Evolutionary conservation across 2,888 invertebrate species (phyloP).

Genomic region (Fabriciana adippe): DNA sequence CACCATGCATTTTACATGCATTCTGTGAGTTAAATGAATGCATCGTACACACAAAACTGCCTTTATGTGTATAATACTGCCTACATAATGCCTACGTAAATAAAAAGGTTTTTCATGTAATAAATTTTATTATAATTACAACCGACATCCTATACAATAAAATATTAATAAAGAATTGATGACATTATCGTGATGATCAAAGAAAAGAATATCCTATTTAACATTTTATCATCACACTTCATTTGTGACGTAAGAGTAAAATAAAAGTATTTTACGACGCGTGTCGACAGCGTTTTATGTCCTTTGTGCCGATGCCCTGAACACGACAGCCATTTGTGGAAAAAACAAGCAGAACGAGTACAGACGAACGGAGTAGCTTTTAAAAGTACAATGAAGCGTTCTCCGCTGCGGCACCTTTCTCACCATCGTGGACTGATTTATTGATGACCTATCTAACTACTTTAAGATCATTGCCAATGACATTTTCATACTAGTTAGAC

Average conservation of each 20-base stretch:
- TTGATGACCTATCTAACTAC: constrained; percentile 4
- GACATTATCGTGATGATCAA: background rate
- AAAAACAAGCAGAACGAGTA: constrained; percentile 15
- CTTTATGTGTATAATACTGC: too few species aligned
- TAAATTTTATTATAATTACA: background rate
- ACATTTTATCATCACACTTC: constrained; percentile 12
- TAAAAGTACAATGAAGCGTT: constrained; percentile 19
- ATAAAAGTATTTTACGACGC: constrained; percentile 9
- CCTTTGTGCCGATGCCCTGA: constrained; percentile 7
- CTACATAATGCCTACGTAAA: too few species aligned
- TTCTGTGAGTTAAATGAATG: too few species aligned
- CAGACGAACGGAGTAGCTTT: constrained; percentile 13
- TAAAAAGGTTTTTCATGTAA: background rate
- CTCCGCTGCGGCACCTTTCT: background rate
- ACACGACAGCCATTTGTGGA: constrained; percentile 25
- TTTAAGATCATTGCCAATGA: background rate
- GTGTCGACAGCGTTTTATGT: constrained; percentile 10
- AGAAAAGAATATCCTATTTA: background rate
- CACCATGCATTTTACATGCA: too few species aligned
- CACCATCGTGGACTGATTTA: background rate
- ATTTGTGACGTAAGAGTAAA: constrained; percentile 17
- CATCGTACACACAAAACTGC: too few species aligned
- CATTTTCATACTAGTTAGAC: too few species aligned
- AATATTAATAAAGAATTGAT: constrained; percentile 1
- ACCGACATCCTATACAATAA: background rate